A percentile compares a stretch with the other conserved stretches of the same genome.
Conservation (phyloP, 2,888 invertebrate species). For the Sinopyrophorus schimmeli region DNA sequence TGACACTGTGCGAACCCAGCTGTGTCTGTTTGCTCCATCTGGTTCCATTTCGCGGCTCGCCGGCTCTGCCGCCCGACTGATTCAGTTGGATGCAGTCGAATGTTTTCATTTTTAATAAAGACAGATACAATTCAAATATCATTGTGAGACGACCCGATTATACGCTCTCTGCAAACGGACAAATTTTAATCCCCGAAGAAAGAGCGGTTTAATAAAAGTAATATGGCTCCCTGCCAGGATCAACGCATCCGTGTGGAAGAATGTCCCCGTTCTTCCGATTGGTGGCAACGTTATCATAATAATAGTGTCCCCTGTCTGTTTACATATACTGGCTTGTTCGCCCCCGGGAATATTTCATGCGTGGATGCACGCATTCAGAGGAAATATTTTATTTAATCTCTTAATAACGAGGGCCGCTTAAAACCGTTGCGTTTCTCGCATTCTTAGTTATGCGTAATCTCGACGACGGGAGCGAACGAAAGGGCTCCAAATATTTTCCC, state of each 20-base stretch:
- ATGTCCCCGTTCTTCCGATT: slow-evolving; percentile 47
- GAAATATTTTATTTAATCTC: slow-evolving; percentile 47
- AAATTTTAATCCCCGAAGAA: slow-evolving; percentile 44
- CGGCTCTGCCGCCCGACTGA: slow-evolving; percentile 43
- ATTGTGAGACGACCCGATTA: slow-evolving; percentile 41
- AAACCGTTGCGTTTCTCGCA: slow-evolving; percentile 37
- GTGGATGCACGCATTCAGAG: slow-evolving; percentile 42
- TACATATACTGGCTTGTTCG: slow-evolving; percentile 39
- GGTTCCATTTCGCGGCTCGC: slow-evolving; percentile 53
- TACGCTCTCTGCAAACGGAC: slow-evolving; percentile 41
- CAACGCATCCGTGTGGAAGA: slow-evolving; percentile 50
- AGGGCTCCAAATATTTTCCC: slow-evolving; percentile 24
- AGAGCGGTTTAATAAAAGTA: slow-evolving; percentile 39
- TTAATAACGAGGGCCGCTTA: slow-evolving; percentile 41
- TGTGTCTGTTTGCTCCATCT: slow-evolving; percentile 54
- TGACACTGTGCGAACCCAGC: slow-evolving; percentile 50
- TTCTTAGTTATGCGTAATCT: slow-evolving; percentile 29
- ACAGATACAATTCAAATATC: slow-evolving; percentile 36
- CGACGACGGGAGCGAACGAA: slow-evolving; percentile 6
- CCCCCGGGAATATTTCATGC: slow-evolving; percentile 50
- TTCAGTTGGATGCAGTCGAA: slow-evolving; percentile 37
- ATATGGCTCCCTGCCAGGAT: slow-evolving; percentile 42
- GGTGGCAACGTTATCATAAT: slow-evolving; percentile 52
- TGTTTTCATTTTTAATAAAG: slow-evolving; percentile 47
- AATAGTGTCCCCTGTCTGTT: slow-evolving; percentile 45